phyloP scores from a whole-genome alignment of 1,140 invertebrate species.

The Drosophila pseudoobscura region DNA sequence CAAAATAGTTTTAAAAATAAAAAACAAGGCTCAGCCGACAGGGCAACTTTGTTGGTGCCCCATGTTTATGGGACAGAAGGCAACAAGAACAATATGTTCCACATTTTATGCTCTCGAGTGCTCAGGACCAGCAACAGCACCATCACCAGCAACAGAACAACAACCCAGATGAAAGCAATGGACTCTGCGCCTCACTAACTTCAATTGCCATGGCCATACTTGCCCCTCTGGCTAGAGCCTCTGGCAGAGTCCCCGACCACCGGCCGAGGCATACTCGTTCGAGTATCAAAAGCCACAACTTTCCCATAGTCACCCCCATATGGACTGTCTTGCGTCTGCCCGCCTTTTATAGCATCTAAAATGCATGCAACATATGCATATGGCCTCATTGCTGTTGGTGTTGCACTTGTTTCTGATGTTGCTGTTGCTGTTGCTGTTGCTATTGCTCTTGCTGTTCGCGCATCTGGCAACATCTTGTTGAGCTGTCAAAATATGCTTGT shows the following conservation, averaged over 20 bases:
- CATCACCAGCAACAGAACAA: slow-evolving; percentile 20
- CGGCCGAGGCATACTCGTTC: background rate
- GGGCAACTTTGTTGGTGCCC: slow-evolving; percentile 42
- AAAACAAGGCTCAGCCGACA: slow-evolving; percentile 30
- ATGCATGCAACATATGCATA: slow-evolving; percentile 69
- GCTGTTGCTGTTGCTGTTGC: slow-evolving; percentile 26
- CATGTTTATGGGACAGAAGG: slow-evolving; percentile 56
- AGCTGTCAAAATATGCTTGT: slow-evolving; percentile 81
- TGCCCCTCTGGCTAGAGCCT: no score
- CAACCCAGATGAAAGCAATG: slow-evolving; percentile 60
- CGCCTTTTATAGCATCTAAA: slow-evolving; percentile 55
- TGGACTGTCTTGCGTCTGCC: slow-evolving; percentile 53
- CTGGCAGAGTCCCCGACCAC: no score
- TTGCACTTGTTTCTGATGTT: slow-evolving; percentile 16
- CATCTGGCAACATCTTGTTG: slow-evolving; percentile 81
- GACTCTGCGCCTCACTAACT: slow-evolving; percentile 58
- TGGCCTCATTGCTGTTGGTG: slow-evolving; percentile 40
- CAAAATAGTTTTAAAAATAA: slow-evolving; percentile 67
- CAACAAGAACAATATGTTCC: slow-evolving; percentile 43
- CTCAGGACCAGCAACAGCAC: slow-evolving; percentile 21
- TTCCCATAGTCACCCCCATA: slow-evolving; percentile 48
- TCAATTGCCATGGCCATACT: slow-evolving; percentile 46
- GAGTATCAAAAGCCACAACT: slow-evolving; percentile 50
- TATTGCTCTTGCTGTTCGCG: slow-evolving; percentile 64
- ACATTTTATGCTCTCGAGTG: slow-evolving; percentile 53